Conservation (phyloP, 2,113 vertebrate genomes). For the Atrichornis clamosus region DNA sequence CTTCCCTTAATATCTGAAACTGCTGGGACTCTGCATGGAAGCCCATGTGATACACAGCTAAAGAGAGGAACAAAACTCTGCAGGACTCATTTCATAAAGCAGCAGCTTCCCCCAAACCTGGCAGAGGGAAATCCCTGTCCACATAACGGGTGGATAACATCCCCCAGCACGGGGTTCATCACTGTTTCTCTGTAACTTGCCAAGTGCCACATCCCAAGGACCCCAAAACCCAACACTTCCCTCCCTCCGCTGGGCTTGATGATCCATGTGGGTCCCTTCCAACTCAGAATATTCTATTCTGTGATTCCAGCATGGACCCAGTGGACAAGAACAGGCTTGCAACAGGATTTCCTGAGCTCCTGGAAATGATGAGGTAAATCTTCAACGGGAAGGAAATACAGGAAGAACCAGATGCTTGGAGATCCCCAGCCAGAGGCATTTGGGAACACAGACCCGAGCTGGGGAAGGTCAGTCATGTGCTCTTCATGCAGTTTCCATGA, state of each 20-base stretch:
- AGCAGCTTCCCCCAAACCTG: background rate
- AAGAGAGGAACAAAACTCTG: background rate
- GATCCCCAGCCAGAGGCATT: background rate
- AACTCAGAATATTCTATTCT: background rate
- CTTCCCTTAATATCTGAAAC: background rate
- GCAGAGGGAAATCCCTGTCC: background rate
- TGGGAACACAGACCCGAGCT: background rate
- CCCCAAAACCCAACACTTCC: background rate
- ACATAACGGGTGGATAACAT: background rate
- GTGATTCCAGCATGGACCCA: background rate
- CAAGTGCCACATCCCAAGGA: background rate
- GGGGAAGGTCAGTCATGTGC: background rate
- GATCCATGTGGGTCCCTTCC: background rate
- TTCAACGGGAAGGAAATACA: background rate
- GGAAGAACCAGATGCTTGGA: background rate
- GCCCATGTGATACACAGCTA: accelerated
- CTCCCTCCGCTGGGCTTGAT: background rate
- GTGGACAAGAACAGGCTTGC: background rate
- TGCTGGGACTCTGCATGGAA: background rate
- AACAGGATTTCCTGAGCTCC: accelerated
- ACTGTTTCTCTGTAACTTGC: background rate
- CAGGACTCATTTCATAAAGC: background rate
- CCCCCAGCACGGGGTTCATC: background rate
- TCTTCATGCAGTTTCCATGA: background rate
- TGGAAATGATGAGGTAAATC: background rate